A percentile compares a stretch with the other conserved stretches of the same genome.
phyloP scores from a whole-genome alignment of 2,113 vertebrate genomes.

The Myrmecobius fasciatus region DNA sequence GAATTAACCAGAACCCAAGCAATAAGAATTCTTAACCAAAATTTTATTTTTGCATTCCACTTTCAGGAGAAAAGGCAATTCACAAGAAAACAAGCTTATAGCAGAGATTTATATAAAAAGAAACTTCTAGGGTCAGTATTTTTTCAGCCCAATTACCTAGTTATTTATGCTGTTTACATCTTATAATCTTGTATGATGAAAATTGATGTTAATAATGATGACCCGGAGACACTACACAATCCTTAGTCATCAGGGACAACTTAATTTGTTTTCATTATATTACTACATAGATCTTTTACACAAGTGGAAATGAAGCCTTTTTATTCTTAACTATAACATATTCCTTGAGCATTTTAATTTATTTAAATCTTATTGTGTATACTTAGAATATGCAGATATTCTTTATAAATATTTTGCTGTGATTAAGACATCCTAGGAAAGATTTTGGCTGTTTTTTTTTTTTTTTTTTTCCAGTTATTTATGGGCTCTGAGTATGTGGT shows the following conservation, averaged over 20 bases:
- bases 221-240: not conserved
- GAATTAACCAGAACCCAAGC: constrained; percentile 15
- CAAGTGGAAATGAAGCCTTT: not conserved
- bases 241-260: not conserved
- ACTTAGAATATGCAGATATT: constrained; percentile 19
- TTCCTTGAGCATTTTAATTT: constrained; percentile 43
- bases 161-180: constrained; percentile 9
- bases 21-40: not conserved
- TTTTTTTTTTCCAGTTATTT: too few relatives aligned
- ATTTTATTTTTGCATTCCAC: constrained; percentile 16
- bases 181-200: not conserved
- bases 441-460: constrained; percentile 1
- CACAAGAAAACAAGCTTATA: not conserved
- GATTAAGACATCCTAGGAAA: not conserved
- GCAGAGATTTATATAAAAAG: not conserved
- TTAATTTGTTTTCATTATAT: not conserved
- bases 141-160: not conserved
- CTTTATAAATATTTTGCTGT: constrained; percentile 11
- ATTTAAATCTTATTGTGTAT: constrained; percentile 30
- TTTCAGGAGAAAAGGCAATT: not conserved
- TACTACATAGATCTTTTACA: not conserved
- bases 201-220: not conserved
- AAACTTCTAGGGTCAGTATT: not conserved
- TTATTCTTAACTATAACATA: constrained; percentile 30
- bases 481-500: not conserved